Evolutionary conservation across 2,113 vertebrate genomes (phyloP).

Genomic region (Callopanchax toddi): DNA sequence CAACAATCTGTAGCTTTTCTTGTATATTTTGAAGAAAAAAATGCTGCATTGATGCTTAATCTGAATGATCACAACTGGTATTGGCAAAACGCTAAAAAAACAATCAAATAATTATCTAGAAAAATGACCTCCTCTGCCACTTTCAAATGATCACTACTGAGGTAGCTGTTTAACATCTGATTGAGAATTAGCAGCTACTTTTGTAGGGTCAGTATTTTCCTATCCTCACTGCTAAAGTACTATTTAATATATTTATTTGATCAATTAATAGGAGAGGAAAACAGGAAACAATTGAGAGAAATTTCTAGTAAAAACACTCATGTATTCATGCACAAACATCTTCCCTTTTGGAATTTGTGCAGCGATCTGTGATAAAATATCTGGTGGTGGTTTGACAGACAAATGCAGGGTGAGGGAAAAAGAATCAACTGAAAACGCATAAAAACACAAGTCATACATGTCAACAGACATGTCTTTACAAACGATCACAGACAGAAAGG

Average conservation of each 20-base stretch:
- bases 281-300: background rate
- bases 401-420: conserved; percentile 7
- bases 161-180: conserved; percentile 10
- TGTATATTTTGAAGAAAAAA: background rate
- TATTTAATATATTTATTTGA: conserved; percentile 4
- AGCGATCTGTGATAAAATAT: conserved; percentile 44
- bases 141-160: conserved; percentile 21
- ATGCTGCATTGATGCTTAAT: background rate
- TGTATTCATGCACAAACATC: conserved; percentile 39
- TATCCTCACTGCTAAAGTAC: conserved; percentile 14
- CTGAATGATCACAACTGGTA: conserved; percentile 9
- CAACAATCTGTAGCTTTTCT: background rate
- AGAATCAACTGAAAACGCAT: conserved; percentile 3
- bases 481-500: conserved; percentile 2
- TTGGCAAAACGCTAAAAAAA: conserved; percentile 1
- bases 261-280: background rate
- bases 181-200: conserved; percentile 18
- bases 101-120: conserved; percentile 3
- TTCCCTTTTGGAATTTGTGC: conserved; percentile 28
- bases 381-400: conserved; percentile 14
- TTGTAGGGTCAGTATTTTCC: conserved; percentile 21
- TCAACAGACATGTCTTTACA: background rate
- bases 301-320: background rate
- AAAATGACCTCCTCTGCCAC: background rate
- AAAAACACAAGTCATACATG: background rate